Evolutionary conservation across 2,888 invertebrate species (phyloP).

Genomic region (Pollenia labialis): DNA sequence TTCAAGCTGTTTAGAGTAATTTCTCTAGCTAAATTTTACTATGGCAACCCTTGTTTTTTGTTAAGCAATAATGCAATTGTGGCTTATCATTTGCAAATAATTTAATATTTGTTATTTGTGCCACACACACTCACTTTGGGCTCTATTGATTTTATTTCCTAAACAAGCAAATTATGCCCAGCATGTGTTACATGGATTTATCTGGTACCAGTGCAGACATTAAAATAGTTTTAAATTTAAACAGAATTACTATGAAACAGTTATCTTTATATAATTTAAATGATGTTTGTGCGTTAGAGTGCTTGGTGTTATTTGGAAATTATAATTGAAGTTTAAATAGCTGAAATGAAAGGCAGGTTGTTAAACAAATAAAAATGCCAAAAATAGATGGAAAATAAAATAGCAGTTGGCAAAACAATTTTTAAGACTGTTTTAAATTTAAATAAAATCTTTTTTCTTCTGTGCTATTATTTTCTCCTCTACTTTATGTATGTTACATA

Average conservation of each 20-base stretch:
- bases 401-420: no score
- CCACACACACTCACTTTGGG: neutral
- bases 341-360: no score
- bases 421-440: no score
- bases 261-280: conserved; percentile 10
- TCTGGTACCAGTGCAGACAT: neutral
- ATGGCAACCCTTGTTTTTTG: neutral
- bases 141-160: conserved; percentile 43
- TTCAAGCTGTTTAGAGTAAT: no score
- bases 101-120: conserved; percentile 40
- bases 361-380: no score
- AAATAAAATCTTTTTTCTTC: no score
- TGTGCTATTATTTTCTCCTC: neutral
- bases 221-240: conserved; percentile 39
- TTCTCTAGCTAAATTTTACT: neutral
- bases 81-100: conserved; percentile 44
- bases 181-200: conserved; percentile 22
- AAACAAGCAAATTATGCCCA: conserved; percentile 33
- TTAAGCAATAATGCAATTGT: conserved; percentile 33
- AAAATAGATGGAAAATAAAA: no score
- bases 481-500: neutral
- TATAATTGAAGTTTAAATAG: neutral
- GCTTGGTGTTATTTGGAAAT: neutral
- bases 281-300: neutral
- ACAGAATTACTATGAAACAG: conserved; percentile 14